Base-by-base conservation (phyloP, 2,797 vertebrate genomes). In the Falco concolor region DNA sequence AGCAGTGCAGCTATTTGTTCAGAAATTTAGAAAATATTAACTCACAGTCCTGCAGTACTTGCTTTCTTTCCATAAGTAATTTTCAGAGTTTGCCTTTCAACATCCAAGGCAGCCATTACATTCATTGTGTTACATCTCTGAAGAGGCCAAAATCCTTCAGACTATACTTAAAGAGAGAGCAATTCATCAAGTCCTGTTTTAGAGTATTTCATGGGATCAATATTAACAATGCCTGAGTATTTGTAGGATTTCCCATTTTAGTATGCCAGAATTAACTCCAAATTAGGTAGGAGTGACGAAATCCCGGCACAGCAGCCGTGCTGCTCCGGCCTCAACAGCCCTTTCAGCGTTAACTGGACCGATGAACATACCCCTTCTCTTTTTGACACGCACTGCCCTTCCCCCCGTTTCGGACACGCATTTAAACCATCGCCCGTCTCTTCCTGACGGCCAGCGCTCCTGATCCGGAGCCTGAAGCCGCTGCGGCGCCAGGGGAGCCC, bases 371-470 rank as follows among this genome's bases (percentile, higher is more conserved):
- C 30, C 7, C 15, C 52, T 24, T 6, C 9, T 6, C 30, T 2
- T 49, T 76, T 42, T 30, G 34, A 15, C 47, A 25, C 70, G 25
- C 3, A 7, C 27, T 9, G 38, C n/a, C 25, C 45, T 68, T 21
- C 1, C 8, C 8, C 2, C 28, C 21, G 1, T 54, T 68, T 52
- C 50, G 54, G 10, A 30, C 14, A 21, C 2, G 1, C 34, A 70
- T 64, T 70, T 30, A 36, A 57, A 40, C 32, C 30, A 4, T 19
- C 23, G 61, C 25, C 22, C 1, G 0, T 13, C 5, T 53, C 19
- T 36, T 53, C 69, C 3, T 22, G 11, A 16, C 0, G 0, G 15
- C 28, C 67, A 7, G 8, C 3, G 0, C n/a, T 44, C 23, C 60
- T 4, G 15, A n/a, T 20, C 7, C 5, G 8, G 15, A 36, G 42